Evolutionary conservation across 2,888 invertebrate species (phyloP).

Genomic region (Crepidodera aurea): DNA sequence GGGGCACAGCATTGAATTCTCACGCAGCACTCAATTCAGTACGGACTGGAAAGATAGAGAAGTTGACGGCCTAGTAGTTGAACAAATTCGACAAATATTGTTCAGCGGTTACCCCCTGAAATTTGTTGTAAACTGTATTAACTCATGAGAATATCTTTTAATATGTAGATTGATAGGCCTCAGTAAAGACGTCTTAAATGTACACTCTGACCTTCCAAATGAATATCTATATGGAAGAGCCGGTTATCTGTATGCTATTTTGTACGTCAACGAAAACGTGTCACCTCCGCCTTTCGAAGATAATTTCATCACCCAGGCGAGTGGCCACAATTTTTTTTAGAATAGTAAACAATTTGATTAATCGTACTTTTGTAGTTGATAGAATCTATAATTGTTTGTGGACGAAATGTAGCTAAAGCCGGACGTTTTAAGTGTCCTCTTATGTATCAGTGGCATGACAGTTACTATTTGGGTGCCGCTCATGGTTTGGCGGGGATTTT

Average conservation of each 20-base stretch:
- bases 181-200: constrained; percentile 65
- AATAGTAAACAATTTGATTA: background rate
- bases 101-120: too few relatives aligned
- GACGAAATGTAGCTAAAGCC: constrained; percentile 67
- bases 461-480: constrained; percentile 87
- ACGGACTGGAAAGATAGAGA: too few relatives aligned
- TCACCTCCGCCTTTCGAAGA: constrained; percentile 68
- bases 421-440: constrained; percentile 70
- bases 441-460: constrained; percentile 88
- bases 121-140: too few relatives aligned
- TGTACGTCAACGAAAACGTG: constrained; percentile 76
- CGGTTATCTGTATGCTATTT: constrained; percentile 81
- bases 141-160: too few relatives aligned
- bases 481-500: constrained; percentile 89
- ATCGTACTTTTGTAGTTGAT: constrained; percentile 65
- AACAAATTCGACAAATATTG: too few relatives aligned
- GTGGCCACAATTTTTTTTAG: background rate
- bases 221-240: constrained; percentile 86
- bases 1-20: too few relatives aligned
- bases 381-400: constrained; percentile 68
- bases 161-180: constrained; percentile 57
- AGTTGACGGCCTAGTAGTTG: too few relatives aligned
- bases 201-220: constrained; percentile 70
- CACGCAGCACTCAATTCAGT: too few relatives aligned
- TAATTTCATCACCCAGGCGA: constrained; percentile 68